Conservation (phyloP, 1,140 invertebrate species). For the Drosophila pandora region DNA sequence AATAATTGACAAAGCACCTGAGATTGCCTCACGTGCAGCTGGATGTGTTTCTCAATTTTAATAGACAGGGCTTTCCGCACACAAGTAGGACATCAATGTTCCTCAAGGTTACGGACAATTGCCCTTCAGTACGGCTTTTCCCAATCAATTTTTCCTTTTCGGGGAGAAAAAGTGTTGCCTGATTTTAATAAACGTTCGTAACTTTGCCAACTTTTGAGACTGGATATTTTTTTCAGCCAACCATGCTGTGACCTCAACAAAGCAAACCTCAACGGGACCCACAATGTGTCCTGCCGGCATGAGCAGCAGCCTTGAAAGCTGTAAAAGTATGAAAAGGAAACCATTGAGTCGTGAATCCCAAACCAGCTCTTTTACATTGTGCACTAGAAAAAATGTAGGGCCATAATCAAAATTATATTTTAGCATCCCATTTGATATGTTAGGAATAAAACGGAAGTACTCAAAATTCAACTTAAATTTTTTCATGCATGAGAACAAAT, state of each 20-base stretch:
- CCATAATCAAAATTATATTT: background rate
- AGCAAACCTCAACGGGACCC: slow-evolving; percentile 19
- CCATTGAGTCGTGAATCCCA: slow-evolving; percentile 18
- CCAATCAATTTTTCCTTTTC: slow-evolving; percentile 18
- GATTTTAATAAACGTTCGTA: slow-evolving; percentile 43
- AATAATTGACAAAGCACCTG: slow-evolving; percentile 35
- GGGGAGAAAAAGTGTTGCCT: background rate
- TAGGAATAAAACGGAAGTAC: background rate
- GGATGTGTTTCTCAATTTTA: slow-evolving; percentile 21
- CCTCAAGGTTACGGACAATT: slow-evolving; percentile 18
- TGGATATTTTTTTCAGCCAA: slow-evolving; percentile 7
- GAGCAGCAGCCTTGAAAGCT: slow-evolving; percentile 30
- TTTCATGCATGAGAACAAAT: background rate
- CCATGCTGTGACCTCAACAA: slow-evolving; percentile 40
- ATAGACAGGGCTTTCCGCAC: slow-evolving; percentile 30
- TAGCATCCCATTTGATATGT: too few species aligned
- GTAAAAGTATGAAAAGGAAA: slow-evolving; percentile 28
- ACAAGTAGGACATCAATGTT: slow-evolving; percentile 8
- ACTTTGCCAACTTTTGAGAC: slow-evolving; percentile 27
- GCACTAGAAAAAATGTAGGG: background rate
- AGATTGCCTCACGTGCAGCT: slow-evolving; percentile 57
- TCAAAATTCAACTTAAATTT: background rate
- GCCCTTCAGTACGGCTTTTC: slow-evolving; percentile 3
- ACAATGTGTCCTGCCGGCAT: slow-evolving; percentile 27
- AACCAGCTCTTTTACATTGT: background rate